Conservation (phyloP, 2,113 vertebrate genomes). For the Equus przewalskii region DNA sequence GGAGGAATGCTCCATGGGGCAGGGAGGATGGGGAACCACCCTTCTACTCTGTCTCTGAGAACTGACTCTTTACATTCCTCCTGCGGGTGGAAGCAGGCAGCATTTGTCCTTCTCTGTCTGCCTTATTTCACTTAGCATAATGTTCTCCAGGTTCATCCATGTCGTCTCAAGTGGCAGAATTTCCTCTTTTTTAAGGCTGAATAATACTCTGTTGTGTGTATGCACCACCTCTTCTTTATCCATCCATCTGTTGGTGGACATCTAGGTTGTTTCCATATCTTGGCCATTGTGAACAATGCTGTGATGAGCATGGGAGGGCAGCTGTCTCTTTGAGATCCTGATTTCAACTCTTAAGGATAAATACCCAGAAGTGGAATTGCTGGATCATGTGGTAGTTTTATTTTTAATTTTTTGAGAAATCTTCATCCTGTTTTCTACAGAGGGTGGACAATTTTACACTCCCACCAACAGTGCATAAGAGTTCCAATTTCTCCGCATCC, state of each 20-base stretch:
- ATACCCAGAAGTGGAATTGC: background rate
- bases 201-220: background rate
- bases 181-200: background rate
- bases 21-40: background rate
- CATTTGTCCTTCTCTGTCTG: background rate
- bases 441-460: background rate
- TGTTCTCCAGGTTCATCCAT: background rate
- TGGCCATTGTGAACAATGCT: background rate
- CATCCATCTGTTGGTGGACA: too few species aligned
- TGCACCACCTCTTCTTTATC: background rate
- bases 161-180: background rate
- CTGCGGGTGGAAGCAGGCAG: fast-evolving
- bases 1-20: background rate
- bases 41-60: background rate
- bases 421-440: background rate
- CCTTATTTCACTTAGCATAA: too few species aligned
- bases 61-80: background rate
- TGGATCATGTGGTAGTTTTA: background rate
- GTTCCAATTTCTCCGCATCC: background rate
- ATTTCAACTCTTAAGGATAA: background rate
- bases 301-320: too few species aligned
- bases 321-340: background rate
- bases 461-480: background rate
- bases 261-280: background rate
- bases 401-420: background rate